phyloP scores from a whole-genome alignment of 35 echinoderm and acorn worm genomes.

The Heliocidaris tuberculata region DNA sequence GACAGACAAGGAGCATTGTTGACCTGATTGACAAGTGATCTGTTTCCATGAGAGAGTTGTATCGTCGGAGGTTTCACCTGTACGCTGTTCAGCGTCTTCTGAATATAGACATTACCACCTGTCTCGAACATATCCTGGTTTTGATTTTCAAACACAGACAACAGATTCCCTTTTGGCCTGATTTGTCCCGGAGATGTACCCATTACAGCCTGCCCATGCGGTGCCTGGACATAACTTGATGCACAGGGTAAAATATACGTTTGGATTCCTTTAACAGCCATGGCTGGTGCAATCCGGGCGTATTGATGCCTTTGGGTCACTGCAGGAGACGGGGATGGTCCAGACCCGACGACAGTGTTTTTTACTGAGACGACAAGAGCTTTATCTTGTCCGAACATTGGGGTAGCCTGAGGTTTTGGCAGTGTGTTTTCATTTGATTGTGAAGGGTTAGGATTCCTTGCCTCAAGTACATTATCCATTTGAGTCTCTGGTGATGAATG shows the following conservation, averaged over 20 bases:
- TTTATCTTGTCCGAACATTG: background rate
- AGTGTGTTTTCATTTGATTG: background rate
- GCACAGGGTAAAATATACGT: background rate
- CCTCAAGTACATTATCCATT: background rate
- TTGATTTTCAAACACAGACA: background rate
- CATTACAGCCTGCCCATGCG: background rate
- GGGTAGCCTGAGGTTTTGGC: background rate
- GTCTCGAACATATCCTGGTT: background rate
- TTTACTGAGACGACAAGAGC: background rate
- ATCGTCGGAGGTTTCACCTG: background rate
- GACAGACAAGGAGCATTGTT: background rate
- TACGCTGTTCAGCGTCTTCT: background rate
- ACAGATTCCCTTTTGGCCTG: background rate
- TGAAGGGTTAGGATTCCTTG: background rate
- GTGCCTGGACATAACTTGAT: background rate
- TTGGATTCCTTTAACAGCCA: background rate
- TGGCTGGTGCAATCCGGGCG: background rate
- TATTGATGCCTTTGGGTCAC: background rate
- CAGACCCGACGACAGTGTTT: background rate
- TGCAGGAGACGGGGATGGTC: background rate
- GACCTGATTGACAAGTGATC: background rate
- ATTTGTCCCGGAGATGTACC: background rate
- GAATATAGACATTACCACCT: background rate
- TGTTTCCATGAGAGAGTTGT: background rate
- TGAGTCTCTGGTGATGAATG: background rate